Conservation (phyloP, 2,797 vertebrate genomes). For the Microchirus variegatus region DNA sequence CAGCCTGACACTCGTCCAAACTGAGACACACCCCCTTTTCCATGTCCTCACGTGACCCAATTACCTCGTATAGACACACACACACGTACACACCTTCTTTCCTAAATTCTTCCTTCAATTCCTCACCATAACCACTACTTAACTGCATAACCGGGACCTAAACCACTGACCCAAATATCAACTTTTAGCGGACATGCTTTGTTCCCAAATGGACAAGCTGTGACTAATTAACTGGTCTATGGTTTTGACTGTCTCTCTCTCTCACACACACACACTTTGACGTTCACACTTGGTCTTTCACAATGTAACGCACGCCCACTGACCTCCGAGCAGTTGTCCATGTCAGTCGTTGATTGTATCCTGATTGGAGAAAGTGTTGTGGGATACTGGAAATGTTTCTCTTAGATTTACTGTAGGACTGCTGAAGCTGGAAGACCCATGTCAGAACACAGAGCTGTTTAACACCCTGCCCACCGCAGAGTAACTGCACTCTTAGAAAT, state of each 20-base stretch:
- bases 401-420: background rate
- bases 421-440: no score
- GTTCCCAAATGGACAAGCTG: no score
- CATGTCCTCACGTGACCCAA: conserved; percentile 59
- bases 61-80: conserved; percentile 30
- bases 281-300: conserved; percentile 11
- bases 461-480: no score
- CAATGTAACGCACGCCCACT: conserved; percentile 47
- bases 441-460: no score
- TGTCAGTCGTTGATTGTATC: conserved; percentile 29
- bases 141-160: no score
- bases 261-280: background rate
- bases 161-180: no score
- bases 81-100: conserved; percentile 14
- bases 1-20: conserved; percentile 17
- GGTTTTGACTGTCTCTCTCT: no score
- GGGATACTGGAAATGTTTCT: background rate
- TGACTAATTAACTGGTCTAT: no score
- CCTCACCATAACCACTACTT: background rate
- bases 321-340: conserved; percentile 55
- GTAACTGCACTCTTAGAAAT: no score
- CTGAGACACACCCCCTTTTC: conserved; percentile 33
- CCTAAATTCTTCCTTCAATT: conserved; percentile 1
- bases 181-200: no score
- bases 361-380: background rate